Evolutionary conservation across 2,888 invertebrate species (phyloP).

Genomic region (Beris chalybata): DNA sequence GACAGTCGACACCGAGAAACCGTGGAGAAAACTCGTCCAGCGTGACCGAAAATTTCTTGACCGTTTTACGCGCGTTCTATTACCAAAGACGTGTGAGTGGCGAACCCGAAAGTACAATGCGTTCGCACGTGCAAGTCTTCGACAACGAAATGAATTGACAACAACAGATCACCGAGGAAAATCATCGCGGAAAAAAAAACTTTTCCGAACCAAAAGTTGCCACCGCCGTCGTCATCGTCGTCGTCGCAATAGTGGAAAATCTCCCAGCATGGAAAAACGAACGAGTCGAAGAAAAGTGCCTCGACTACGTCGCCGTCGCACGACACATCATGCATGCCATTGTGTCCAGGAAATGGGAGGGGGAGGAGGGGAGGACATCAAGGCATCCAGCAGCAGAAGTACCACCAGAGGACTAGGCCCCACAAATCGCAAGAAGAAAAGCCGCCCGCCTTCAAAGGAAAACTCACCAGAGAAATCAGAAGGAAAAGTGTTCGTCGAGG

Average conservation of each 20-base stretch:
- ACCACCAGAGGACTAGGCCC: too few species aligned
- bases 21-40: background rate
- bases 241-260: background rate
- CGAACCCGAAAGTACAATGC: constrained; percentile 7
- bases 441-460: too few species aligned
- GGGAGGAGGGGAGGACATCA: too few species aligned
- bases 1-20: background rate
- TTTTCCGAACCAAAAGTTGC: background rate
- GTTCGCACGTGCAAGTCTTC: constrained; percentile 25
- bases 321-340: too few species aligned
- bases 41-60: background rate
- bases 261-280: background rate
- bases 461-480: too few species aligned
- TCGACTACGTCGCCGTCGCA: background rate
- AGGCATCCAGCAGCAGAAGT: too few species aligned
- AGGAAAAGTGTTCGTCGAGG: too few species aligned
- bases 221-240: background rate
- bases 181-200: constrained; percentile 2
- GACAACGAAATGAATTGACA: constrained; percentile 22
- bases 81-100: background rate
- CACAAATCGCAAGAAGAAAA: too few species aligned
- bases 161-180: constrained; percentile 12
- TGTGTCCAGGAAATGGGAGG: too few species aligned
- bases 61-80: too few species aligned
- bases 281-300: too few species aligned